Percentiles rank a stretch among this genome's conserved stretches.
phyloP scores from a whole-genome alignment of 2,113 vertebrate species.

The Gulo gulo region DNA sequence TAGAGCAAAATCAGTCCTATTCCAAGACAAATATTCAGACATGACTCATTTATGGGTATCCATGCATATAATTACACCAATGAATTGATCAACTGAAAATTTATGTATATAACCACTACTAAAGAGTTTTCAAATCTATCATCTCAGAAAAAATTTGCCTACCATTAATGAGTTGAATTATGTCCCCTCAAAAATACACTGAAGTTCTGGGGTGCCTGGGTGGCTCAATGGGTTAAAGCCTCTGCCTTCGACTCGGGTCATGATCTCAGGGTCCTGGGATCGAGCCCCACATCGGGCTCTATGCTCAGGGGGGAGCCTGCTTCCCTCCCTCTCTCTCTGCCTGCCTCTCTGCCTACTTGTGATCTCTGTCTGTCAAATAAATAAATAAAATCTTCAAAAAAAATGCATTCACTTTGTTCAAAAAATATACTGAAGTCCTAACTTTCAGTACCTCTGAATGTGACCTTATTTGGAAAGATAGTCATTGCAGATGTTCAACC shows the following conservation, averaged over 20 bases:
- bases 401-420: too few species aligned
- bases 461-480: not conserved
- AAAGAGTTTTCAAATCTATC: constrained; percentile 26
- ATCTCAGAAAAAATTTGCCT: not conserved
- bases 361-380: too few species aligned
- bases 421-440: not conserved
- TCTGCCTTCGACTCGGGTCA: too few species aligned
- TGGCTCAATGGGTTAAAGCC: too few species aligned
- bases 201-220: not conserved
- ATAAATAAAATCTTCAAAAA: too few species aligned
- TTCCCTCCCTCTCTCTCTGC: too few species aligned
- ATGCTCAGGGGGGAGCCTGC: too few species aligned
- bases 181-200: not conserved
- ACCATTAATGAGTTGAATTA: not conserved
- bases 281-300: too few species aligned
- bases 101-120: not conserved
- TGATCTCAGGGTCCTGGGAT: too few species aligned
- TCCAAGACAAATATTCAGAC: constrained; percentile 9
- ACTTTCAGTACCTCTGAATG: not conserved
- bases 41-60: constrained; percentile 3
- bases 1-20: not conserved
- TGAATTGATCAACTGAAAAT: constrained; percentile 11
- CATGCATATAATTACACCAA: not conserved
- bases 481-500: not conserved
- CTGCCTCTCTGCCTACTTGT: too few species aligned